phyloP scores from a whole-genome alignment of 1,140 invertebrate genomes.

The Habropoda laboriosa region DNA sequence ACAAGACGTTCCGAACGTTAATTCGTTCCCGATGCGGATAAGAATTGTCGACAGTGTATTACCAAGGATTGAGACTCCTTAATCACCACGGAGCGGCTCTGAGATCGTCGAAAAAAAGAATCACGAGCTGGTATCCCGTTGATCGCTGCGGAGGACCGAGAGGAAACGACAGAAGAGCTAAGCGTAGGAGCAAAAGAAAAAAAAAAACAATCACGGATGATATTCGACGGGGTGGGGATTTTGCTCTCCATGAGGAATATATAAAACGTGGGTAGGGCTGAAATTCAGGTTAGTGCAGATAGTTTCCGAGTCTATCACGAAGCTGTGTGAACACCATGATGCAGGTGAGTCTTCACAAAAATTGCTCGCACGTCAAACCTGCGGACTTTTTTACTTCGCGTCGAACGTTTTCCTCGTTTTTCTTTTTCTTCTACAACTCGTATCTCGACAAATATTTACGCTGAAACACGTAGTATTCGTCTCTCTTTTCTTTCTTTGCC shows the following conservation, averaged over 20 bases:
- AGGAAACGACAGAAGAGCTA: constrained; percentile 38
- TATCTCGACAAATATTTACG: too few relatives aligned
- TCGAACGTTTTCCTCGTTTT: background rate
- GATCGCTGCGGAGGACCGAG: constrained; percentile 12
- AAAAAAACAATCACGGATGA: constrained; percentile 52
- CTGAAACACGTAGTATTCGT: too few relatives aligned
- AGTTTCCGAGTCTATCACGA: constrained; percentile 56
- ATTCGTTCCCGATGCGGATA: too few relatives aligned
- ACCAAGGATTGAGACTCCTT: background rate
- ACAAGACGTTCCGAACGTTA: too few relatives aligned
- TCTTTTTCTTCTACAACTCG: too few relatives aligned
- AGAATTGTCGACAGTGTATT: too few relatives aligned
- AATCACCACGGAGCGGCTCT: background rate
- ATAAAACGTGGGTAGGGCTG: constrained; percentile 71
- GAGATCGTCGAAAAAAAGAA: constrained; percentile 18
- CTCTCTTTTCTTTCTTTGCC: background rate
- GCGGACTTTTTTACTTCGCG: too few relatives aligned
- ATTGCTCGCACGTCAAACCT: background rate
- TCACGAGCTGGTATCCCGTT: constrained; percentile 43
- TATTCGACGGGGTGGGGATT: constrained; percentile 51
- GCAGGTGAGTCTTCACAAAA: constrained; percentile 63
- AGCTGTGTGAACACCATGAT: constrained; percentile 57
- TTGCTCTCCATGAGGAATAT: constrained; percentile 66
- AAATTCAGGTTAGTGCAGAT: constrained; percentile 71
- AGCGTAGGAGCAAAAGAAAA: constrained; percentile 40